phyloP scores from a whole-genome alignment of 2,797 vertebrate species.

The Triplophysa yarkandensis region DNA sequence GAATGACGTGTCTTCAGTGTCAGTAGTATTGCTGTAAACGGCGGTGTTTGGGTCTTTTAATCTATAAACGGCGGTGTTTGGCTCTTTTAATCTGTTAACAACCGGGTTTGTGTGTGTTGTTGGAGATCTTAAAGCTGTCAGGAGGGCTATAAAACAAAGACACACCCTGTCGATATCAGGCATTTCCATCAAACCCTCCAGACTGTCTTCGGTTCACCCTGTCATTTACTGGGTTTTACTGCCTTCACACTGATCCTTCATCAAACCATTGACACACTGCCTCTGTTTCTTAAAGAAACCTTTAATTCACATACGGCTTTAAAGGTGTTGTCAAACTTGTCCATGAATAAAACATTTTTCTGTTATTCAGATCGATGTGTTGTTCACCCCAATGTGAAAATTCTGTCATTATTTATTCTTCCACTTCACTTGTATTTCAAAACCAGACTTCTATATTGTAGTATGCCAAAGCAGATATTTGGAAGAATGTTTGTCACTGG shows the following conservation, averaged over 20 bases:
- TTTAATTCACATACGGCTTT: neutral
- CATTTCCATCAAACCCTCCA: constrained; percentile 1
- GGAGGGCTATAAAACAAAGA: neutral
- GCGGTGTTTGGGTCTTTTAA: no score
- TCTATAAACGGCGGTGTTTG: no score
- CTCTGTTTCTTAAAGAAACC: neutral
- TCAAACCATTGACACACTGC: neutral
- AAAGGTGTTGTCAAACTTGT: no score
- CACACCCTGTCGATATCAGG: neutral
- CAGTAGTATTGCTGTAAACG: neutral
- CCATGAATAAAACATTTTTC: neutral
- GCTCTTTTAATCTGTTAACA: constrained; percentile 5
- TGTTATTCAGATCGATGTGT: neutral
- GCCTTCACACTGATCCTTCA: neutral
- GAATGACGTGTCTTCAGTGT: neutral
- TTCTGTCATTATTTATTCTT: no score
- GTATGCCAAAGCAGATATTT: no score
- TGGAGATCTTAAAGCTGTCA: constrained; percentile 13
- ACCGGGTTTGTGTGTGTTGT: neutral
- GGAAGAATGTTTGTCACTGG: no score
- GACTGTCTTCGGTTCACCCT: no score
- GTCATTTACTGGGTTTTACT: no score
- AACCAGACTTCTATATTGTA: no score
- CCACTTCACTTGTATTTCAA: no score
- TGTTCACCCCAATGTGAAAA: neutral